These are phyloP conservation scores for Leistus spinibarbis DNA, from an alignment of 2,888 invertebrate species.

Conservation along the genomic window DNA sequence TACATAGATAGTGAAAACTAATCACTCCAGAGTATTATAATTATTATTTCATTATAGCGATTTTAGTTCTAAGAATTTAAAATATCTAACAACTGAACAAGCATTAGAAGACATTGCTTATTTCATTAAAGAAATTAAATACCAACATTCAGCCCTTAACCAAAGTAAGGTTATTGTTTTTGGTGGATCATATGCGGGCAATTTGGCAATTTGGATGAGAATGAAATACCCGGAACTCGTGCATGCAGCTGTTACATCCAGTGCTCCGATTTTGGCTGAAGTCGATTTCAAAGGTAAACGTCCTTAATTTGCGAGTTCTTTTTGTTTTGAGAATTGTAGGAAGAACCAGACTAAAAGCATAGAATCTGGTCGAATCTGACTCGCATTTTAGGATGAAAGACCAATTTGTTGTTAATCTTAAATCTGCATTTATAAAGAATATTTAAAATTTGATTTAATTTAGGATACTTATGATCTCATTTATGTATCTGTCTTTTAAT, in stretches of 20 bases:
- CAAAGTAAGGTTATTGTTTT: constrained; percentile 55
- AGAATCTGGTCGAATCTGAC: neutral
- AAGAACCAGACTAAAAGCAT: neutral
- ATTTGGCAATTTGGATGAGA: constrained; percentile 66
- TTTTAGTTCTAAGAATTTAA: constrained; percentile 50
- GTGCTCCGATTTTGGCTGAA: constrained; percentile 64
- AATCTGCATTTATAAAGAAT: too few species aligned
- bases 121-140: constrained; percentile 52
- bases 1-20: too few species aligned
- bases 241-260: constrained; percentile 64
- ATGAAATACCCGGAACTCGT: constrained; percentile 65
- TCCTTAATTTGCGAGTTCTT: neutral
- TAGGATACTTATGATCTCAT: neutral
- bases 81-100: constrained; percentile 55
- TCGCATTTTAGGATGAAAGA: too few species aligned
- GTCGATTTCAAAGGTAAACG: constrained; percentile 63
- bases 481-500: neutral
- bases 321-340: neutral
- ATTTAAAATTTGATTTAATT: too few species aligned
- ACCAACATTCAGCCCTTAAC: constrained; percentile 45
- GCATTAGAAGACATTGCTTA: constrained; percentile 57
- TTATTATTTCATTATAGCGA: constrained; percentile 44
- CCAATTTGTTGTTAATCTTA: too few species aligned
- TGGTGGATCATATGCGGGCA: constrained; percentile 67
- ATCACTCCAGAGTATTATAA: neutral